Base-by-base conservation (phyloP, 1,140 invertebrate species). In the Arctopsyche grandis region DNA sequence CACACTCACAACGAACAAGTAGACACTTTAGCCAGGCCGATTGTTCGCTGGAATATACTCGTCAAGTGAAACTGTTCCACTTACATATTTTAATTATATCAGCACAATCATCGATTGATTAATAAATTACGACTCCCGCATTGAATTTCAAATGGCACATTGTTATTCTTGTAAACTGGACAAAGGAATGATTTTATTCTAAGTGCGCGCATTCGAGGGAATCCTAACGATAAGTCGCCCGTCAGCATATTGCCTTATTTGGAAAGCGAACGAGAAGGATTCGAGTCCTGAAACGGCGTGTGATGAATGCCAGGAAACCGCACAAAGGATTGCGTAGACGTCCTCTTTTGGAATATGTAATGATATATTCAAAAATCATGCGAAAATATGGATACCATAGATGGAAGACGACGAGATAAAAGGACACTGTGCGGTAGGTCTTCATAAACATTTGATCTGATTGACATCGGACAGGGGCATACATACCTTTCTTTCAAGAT, bases 1-100 rank as follows among this genome's bases (percentile, higher is more conserved):
- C 29, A 38, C 29, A 38, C 29, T 38, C 29, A 38, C 29, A 38
- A 38, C 1, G 3, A 4, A 38, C 1, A 1, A 38, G 7, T 1
- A 1, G 7, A 38, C 29, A 38, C 29, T 38, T 38, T 38, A 38
- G 3, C 29, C 29, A 7, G 29, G 29, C n/a, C 29, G 29, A 38
- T 38, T 38, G 29, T 38, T 38, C 29, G 29, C 29, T 1, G 7
- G 29, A 38, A 38, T 38, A 38, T 12, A 46, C 10, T 22, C 69
- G 44, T 70, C 69, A 48, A 75, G 73, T 75, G 73, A 75, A 75
- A 75, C 44, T 75, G 73, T 75, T 75, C 73, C 44, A 75, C 24
- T 58, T 75, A 16, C 73, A 58, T 58, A n/a, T 46, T 58, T 75
- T 58, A 75, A 10, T 14, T 29, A n/a, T 14, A 69, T 1, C 0